These are phyloP conservation scores for Diaphora mendica DNA, from an alignment of 2,888 invertebrate genomes.

Conservation along the genomic window DNA sequence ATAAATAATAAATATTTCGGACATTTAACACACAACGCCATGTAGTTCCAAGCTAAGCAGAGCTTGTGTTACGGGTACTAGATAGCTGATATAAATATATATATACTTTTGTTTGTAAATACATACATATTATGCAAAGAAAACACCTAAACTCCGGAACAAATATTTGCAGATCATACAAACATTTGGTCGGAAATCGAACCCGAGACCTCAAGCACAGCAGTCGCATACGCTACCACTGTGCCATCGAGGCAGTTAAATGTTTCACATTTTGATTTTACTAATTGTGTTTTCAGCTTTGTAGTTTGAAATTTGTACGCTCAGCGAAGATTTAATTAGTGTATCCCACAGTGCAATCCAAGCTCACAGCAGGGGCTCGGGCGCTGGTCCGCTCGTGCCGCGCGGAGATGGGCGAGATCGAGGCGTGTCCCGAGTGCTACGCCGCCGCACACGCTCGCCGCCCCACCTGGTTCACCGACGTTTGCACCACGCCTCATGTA, in stretches of 20 bases:
- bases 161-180: too few relatives aligned
- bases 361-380: constrained; percentile 92
- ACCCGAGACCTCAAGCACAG: too few relatives aligned
- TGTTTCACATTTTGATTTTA: neutral
- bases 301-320: neutral
- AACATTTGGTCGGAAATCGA: too few relatives aligned
- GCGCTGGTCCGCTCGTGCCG: constrained; percentile 93
- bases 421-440: constrained; percentile 97
- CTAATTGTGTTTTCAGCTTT: neutral
- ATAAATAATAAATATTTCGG: too few relatives aligned
- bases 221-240: neutral
- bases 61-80: too few relatives aligned
- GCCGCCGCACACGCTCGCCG: constrained; percentile 92
- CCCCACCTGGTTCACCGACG: constrained; percentile 96
- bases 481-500: constrained; percentile 95
- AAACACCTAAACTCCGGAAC: too few relatives aligned
- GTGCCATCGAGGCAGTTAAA: neutral
- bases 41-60: too few relatives aligned
- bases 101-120: too few relatives aligned
- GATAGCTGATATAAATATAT: too few relatives aligned
- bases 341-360: constrained; percentile 88
- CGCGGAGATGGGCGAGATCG: constrained; percentile 96
- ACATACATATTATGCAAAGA: too few relatives aligned
- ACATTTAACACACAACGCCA: too few relatives aligned
- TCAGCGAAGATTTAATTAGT: constrained; percentile 14